phyloP scores from a whole-genome alignment of 2,888 invertebrate species.

The Tillus elongatus region DNA sequence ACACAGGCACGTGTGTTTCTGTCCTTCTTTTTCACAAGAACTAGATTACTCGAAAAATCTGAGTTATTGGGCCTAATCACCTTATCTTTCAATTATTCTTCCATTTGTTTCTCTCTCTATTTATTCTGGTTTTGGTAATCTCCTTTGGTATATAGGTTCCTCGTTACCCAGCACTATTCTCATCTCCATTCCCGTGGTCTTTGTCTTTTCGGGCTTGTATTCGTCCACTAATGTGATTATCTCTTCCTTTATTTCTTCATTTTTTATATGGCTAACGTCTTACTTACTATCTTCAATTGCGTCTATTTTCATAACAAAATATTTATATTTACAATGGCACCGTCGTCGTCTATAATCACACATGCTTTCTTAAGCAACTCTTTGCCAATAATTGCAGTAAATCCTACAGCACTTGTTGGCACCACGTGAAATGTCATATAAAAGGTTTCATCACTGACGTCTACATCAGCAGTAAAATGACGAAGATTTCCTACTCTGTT shows the following conservation, averaged over 20 bases:
- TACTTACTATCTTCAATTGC: neutral
- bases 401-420: too few relatives aligned
- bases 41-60: conserved; percentile 11
- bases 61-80: conserved; percentile 5
- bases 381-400: conserved; percentile 7
- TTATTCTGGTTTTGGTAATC: conserved; percentile 8
- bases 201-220: conserved; percentile 8
- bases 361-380: neutral
- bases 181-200: conserved; percentile 12
- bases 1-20: too few relatives aligned
- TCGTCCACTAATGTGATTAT: conserved; percentile 7
- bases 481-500: conserved; percentile 5
- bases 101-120: conserved; percentile 17
- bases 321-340: too few relatives aligned
- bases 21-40: conserved; percentile 6
- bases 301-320: too few relatives aligned
- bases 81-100: conserved; percentile 9
- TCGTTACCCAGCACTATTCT: conserved; percentile 14
- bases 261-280: conserved; percentile 5
- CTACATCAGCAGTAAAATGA: neutral
- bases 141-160: conserved; percentile 14
- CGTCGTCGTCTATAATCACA: neutral
- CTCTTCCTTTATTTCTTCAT: neutral
- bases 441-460: neutral
- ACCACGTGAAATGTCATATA: conserved; percentile 4